phyloP scores from a whole-genome alignment of 2,797 vertebrate genomes.

The Mormyrus proboscirostris region DNA sequence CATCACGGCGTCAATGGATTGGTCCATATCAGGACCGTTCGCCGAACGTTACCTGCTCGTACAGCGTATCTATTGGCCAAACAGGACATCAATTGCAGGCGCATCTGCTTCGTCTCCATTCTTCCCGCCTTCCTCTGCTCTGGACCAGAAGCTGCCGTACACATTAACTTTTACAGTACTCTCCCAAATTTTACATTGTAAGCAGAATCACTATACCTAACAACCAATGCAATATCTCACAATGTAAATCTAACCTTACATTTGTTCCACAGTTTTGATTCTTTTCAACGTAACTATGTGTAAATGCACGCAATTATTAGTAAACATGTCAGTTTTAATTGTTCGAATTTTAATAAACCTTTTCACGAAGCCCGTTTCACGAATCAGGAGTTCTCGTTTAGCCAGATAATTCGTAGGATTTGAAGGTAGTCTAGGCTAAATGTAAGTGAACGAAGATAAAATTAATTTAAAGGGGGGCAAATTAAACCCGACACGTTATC shows the following conservation, averaged over 20 bases:
- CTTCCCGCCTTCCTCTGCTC: conserved; percentile 23
- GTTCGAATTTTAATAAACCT: background rate
- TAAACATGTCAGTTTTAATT: background rate
- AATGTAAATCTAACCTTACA: background rate
- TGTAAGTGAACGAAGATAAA: background rate
- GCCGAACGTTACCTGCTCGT: conserved; percentile 32
- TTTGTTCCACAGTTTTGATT: background rate
- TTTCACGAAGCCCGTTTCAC: background rate
- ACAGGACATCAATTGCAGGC: conserved; percentile 33
- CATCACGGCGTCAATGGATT: conserved; percentile 48
- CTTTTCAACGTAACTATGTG: background rate
- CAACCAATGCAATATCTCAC: background rate
- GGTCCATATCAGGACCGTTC: conserved; percentile 54
- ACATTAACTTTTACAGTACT: background rate
- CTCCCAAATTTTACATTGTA: background rate
- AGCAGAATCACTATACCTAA: background rate
- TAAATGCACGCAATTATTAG: background rate
- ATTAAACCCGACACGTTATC: background rate
- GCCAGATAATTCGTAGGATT: background rate
- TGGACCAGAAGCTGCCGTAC: background rate
- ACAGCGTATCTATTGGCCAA: conserved; percentile 38
- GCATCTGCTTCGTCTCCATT: background rate
- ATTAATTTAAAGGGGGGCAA: background rate
- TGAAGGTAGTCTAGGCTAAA: background rate
- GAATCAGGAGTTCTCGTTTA: background rate